Evolutionary conservation across 2,797 vertebrate species (phyloP), one percentile per base, ranked within the genome.

Genomic region (Syndactyla subalaris): DNA sequence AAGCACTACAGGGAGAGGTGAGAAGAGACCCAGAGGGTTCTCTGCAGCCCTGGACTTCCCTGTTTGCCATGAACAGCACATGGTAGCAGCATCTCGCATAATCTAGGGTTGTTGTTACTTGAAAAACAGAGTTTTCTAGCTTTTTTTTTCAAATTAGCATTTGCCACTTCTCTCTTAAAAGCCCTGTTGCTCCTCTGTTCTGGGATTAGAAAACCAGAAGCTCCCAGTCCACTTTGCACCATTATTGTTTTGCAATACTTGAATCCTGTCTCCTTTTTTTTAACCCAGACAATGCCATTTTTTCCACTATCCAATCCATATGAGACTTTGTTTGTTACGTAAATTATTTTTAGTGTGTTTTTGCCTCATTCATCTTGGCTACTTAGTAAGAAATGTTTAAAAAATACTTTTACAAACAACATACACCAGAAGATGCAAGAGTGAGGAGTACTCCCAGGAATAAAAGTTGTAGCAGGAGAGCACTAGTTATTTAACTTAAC

Each of bases 401-500:
- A 61, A 68, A 73, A 9, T 49, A 19, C 34, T 48, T 66, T 29
- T 21, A 34, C 30, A 68, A 73, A 29, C 32, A 68, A 21, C 2
- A 14, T 55, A 39, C 12, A 58, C 10, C 52, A 72, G 29, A 91
- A 93, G 73, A 55, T 52, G 39, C 15, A n/a, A 68, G 63, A 75
- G 51, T 43, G 21, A 75, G 43, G 38, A 71, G 14, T 41, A 65
- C 20, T 46, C 39, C 9, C 18, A 84, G 43, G 70, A 86, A 3
- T 55, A 46, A 11, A 55, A 74, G 5, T 7, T 83, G 41, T 26
- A 54, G 52, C 55, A 83, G 45, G 72, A 74, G 34, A 75, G 48
- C 14, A 9, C 79, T 80, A 66, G 70, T 93, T 94, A 85, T 91
- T 93, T 65, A 91, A 66, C 34, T 65, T 65, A 48, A 73, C 68